phyloP scores from a whole-genome alignment of 2,888 invertebrate genomes.

The Enchytraeus crypticus region DNA sequence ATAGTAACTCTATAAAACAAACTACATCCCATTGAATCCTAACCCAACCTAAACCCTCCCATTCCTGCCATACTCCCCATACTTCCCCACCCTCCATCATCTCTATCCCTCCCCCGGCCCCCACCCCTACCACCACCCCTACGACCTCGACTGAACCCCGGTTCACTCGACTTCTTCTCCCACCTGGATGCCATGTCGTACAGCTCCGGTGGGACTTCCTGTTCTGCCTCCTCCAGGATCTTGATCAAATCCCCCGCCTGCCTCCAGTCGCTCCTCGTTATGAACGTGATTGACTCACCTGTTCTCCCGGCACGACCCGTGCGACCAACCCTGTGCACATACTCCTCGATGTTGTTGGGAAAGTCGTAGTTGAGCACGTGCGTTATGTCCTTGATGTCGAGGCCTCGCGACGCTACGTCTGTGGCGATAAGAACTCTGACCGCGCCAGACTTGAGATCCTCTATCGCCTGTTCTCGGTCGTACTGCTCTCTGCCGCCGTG shows the following conservation, averaged over 20 bases:
- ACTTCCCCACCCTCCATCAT: too few species aligned
- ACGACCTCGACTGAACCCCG: constrained; percentile 48
- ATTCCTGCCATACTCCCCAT: too few species aligned
- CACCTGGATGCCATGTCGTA: constrained; percentile 67
- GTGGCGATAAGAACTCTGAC: constrained; percentile 82
- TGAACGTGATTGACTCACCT: constrained; percentile 72
- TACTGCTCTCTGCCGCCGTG: constrained; percentile 78
- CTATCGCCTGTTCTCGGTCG: constrained; percentile 61
- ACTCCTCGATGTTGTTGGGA: constrained; percentile 86
- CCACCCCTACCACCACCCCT: constrained; percentile 46
- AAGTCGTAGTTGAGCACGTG: constrained; percentile 89
- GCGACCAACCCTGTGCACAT: constrained; percentile 88
- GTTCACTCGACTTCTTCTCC: constrained; percentile 46
- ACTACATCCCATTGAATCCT: too few species aligned
- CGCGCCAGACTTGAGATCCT: constrained; percentile 69
- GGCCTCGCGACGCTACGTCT: constrained; percentile 86
- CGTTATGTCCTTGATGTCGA: constrained; percentile 61
- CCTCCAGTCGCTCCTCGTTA: constrained; percentile 70
- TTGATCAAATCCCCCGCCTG: constrained; percentile 71
- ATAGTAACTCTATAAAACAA: too few species aligned
- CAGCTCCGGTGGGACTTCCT: constrained; percentile 69
- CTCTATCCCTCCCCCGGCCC: constrained; percentile 12
- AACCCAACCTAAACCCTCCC: too few species aligned
- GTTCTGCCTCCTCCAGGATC: constrained; percentile 77
- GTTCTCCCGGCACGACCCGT: constrained; percentile 83